Conservation (phyloP, 2,113 vertebrate species). For the Oxyura jamaicensis region DNA sequence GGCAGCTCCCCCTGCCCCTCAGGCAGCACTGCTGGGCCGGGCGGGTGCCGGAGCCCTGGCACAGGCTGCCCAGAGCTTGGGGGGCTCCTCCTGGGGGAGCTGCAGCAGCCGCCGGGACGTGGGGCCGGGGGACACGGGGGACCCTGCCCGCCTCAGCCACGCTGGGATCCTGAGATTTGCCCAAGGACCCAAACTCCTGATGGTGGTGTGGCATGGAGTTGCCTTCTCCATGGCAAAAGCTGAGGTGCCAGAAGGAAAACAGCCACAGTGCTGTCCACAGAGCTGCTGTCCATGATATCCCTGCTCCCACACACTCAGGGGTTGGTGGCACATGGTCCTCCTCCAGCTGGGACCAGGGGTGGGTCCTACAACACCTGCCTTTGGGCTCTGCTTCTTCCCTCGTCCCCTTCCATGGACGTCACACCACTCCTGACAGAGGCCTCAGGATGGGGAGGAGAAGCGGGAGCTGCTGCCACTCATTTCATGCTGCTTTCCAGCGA, state of each 20-base stretch:
- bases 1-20: too few species aligned
- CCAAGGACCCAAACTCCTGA: not conserved
- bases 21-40: too few species aligned
- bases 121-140: too few species aligned
- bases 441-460: not conserved
- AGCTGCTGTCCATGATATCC: not conserved
- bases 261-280: not conserved
- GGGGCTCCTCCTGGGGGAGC: too few species aligned
- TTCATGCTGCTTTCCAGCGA: not conserved
- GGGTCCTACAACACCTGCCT: not conserved
- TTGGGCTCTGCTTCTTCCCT: not conserved
- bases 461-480: not conserved
- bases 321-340: not conserved
- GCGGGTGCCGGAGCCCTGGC: too few species aligned
- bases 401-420: not conserved
- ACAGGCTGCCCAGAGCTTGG: too few species aligned
- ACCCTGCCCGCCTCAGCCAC: too few species aligned
- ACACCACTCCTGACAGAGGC: not conserved
- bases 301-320: not conserved
- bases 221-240: not conserved
- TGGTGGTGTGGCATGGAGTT: rapidly evolving
- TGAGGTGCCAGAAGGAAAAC: not conserved
- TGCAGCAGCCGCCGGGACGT: too few species aligned
- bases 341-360: not conserved
- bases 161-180: not conserved